A percentile compares a stretch with the other conserved stretches of the same genome.
These are phyloP conservation scores for Parnassius smintheus DNA, from an alignment of 2,888 invertebrate species.

Conservation along the genomic window DNA sequence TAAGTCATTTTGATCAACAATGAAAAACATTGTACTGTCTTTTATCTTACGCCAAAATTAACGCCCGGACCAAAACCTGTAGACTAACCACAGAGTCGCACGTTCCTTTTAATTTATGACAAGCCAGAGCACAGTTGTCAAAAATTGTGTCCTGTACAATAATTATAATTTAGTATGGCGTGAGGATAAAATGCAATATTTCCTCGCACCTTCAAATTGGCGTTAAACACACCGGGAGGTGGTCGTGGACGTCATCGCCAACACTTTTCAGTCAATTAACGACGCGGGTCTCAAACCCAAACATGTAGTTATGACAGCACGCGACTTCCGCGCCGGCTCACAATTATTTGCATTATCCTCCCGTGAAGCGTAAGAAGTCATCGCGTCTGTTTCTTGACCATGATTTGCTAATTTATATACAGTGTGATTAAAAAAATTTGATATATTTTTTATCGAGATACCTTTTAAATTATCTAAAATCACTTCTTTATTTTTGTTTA, in stretches of 20 bases:
- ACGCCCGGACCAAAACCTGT: neutral
- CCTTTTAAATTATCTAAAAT: too few species aligned
- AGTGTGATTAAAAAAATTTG: slow-evolving; percentile 24
- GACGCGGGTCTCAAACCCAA: slow-evolving; percentile 43
- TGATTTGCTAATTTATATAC: slow-evolving; percentile 36
- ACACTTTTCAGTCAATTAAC: slow-evolving; percentile 37
- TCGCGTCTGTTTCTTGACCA: slow-evolving; percentile 31
- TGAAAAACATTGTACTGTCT: too few species aligned
- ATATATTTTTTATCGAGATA: neutral
- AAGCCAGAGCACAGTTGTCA: neutral
- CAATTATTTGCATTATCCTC: slow-evolving; percentile 46
- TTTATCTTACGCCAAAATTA: too few species aligned
- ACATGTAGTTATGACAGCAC: slow-evolving; percentile 52
- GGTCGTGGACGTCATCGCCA: slow-evolving; percentile 37
- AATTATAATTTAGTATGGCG: slow-evolving; percentile 21
- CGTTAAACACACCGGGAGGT: slow-evolving; percentile 42
- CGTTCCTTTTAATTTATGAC: slow-evolving; percentile 4
- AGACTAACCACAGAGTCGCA: neutral
- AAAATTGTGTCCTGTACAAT: slow-evolving; percentile 8
- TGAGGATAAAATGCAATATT: slow-evolving; percentile 22
- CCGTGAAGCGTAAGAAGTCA: slow-evolving; percentile 33
- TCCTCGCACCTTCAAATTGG: slow-evolving; percentile 37
- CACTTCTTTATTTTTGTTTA: too few species aligned
- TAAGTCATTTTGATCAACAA: too few species aligned
- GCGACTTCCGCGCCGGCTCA: slow-evolving; percentile 51